Evolutionary conservation across 2,113 vertebrate species (phyloP).

Genomic region (Cnemophilus loriae): DNA sequence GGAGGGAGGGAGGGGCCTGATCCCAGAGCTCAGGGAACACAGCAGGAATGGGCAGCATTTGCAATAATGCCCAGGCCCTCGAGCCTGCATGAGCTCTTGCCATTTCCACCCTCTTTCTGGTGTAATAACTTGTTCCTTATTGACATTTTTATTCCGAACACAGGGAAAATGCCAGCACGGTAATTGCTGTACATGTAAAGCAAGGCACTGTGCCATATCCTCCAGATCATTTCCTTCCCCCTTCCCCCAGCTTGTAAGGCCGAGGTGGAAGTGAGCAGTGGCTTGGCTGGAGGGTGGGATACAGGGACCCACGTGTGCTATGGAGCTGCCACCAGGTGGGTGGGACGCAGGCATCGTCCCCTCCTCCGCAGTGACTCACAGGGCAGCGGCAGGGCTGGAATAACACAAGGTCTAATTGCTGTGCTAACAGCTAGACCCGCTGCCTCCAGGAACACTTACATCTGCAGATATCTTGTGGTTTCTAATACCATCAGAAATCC

Average conservation of each 20-base stretch:
- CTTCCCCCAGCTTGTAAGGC: background rate
- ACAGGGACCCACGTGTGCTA: fast-evolving
- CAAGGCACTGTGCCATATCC: background rate
- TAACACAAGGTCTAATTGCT: background rate
- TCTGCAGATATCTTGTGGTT: conserved; percentile 30
- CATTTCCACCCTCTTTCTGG: background rate
- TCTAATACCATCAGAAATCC: conserved; percentile 28
- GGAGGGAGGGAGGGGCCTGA: background rate
- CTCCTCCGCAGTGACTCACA: background rate
- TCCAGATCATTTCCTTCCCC: background rate
- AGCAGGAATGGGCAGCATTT: background rate
- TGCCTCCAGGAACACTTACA: background rate
- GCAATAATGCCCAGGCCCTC: background rate
- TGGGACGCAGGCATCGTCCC: fast-evolving
- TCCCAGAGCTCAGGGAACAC: background rate
- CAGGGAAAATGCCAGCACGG: conserved; percentile 40
- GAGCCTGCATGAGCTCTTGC: background rate
- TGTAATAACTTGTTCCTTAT: conserved; percentile 58
- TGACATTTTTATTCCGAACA: conserved; percentile 56
- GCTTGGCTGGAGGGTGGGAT: background rate
- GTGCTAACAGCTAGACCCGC: background rate
- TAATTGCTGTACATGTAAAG: conserved; percentile 58
- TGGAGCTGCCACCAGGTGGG: background rate
- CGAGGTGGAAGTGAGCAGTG: background rate
- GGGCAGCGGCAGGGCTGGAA: background rate